Evolutionary conservation across 2,113 vertebrate species (phyloP), one percentile per base, ranked within the genome.

Genomic region (Esox niger): DNA sequence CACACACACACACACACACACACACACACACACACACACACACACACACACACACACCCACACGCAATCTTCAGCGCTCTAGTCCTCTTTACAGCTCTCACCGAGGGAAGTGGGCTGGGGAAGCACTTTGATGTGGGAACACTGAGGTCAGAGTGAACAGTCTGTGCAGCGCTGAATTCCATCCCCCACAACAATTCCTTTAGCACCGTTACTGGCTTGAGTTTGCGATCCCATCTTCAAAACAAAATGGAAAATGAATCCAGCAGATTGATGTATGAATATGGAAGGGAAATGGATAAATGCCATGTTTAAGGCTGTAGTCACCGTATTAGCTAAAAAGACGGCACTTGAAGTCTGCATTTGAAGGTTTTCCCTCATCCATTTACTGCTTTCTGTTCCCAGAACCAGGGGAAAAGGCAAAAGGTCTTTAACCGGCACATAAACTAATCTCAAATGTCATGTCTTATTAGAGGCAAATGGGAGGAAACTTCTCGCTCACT

Each of bases 401-500:
- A 65, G 82, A 91, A 91, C 84, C 64, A 70, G 79, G 62, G 61
- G 77, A 78, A 75, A 82, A 84, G 86, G 85, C 80, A 65, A 89
- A 89, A 93, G 89, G 91, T 93, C 92, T 93, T 61, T 61, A 86
- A 87, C 86, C 91, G 88, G 85, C 86, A 85, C 91, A 91, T 94
- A 93, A 93, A 94, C 91, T 93, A 85, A 93, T 94, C 92, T 94
- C 88, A 93, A 95, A 95, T 94, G 91, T 92, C 94, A 94, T 92
- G 91, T 95, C 91, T 91, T 93, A 93, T 93, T 94, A 92, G 83
- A 91, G 80, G 30, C 78, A 91, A 92, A 90, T 92, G 91, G 91
- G 90, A 79, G 77, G 85, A 84, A 91, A 90, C 17, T 72, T 87
- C 88, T 91, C 79, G 88, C 92, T 93, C 74, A 32, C 76, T 85